phyloP scores from a whole-genome alignment of 2,888 invertebrate species.

The Cybosia mesomella region DNA sequence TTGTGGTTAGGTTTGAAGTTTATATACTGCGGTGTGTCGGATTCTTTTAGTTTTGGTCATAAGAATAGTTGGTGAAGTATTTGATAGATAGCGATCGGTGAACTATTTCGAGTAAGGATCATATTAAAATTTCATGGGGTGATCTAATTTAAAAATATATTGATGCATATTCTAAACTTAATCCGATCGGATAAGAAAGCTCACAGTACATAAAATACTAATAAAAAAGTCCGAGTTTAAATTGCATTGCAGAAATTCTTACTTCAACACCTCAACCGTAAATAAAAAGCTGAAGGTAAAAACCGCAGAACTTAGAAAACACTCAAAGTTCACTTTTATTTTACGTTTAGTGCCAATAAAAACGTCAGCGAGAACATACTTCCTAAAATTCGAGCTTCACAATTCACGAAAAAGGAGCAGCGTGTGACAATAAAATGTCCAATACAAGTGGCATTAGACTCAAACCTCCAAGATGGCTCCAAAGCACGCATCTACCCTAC shows the following conservation, averaged over 20 bases:
- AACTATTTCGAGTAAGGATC: constrained; percentile 29
- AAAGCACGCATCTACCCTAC: constrained; percentile 73
- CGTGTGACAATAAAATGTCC: constrained; percentile 84
- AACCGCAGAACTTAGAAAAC: constrained; percentile 74
- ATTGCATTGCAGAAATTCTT: constrained; percentile 40
- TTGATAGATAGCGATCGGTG: constrained; percentile 51
- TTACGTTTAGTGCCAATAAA: constrained; percentile 80
- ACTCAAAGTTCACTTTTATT: constrained; percentile 79
- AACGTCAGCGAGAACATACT: constrained; percentile 78
- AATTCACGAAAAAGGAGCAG: constrained; percentile 74
- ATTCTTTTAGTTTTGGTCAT: constrained; percentile 56
- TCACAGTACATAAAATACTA: not conserved
- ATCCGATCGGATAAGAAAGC: not conserved
- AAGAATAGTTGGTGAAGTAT: constrained; percentile 58
- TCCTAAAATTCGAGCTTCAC: constrained; percentile 74
- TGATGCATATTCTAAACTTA: not conserved
- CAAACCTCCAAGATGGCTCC: constrained; percentile 74
- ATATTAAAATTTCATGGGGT: constrained; percentile 2
- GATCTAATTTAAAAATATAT: not conserved
- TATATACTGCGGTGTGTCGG: constrained; percentile 38
- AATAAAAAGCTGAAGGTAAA: constrained; percentile 58
- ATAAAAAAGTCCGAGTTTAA: constrained; percentile 8
- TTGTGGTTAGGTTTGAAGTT: constrained; percentile 55
- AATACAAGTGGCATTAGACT: constrained; percentile 83
- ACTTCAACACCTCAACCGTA: constrained; percentile 48